Evolutionary conservation across 1,140 invertebrate species (phyloP), one percentile per base, ranked within the genome.

Genomic region (Venturia canescens): DNA sequence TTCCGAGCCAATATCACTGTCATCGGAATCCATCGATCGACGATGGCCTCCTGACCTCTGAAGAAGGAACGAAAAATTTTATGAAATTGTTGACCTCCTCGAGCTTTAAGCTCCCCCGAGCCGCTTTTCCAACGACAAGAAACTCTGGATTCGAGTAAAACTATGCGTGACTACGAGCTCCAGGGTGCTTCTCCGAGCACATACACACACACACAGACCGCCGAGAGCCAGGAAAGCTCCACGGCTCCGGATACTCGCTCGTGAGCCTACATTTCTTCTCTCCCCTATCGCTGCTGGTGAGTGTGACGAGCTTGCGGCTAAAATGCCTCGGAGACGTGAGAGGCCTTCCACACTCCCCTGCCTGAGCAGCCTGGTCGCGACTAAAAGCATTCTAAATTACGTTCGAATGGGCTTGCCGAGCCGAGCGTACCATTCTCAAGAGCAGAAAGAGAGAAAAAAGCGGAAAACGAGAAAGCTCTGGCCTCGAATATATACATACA

Each of bases 141-240:
- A 87, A 85, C 84, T 80, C 80, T 74, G 83, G 87, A 90, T 91
- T 89, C 90, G 91, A 88, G 88, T 89, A 89, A 91, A 90, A 90
- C 88, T 91, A 91, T 90, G 89, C 88, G 85, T 86, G 18, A 31
- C 60, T 75, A 69, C 50, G 82, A 87, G 87, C 84, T 82, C 85
- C 85, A 21, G 44, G 44, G n/a, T 69, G 4, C 57, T 84, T 84
- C 83, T 88, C 85, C 82, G 83, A 80, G 83, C 69, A 67, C n/a
- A 29, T 29, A 18, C 27, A 31, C 26, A 18, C 11, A 86, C 23
- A 86, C 86, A 86, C 38, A 48, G 48, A 23, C 3, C 16, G n/a
- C 29, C 71, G 27, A 16, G 27, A 3, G 26, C 29, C 3, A 15
- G 1, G 63, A 67, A 67, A 16, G 26, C 27, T 67, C 27, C 11